These are phyloP conservation scores for Trichopoda pennipes DNA, from an alignment of 2,888 invertebrate genomes.

Conservation along the genomic window DNA sequence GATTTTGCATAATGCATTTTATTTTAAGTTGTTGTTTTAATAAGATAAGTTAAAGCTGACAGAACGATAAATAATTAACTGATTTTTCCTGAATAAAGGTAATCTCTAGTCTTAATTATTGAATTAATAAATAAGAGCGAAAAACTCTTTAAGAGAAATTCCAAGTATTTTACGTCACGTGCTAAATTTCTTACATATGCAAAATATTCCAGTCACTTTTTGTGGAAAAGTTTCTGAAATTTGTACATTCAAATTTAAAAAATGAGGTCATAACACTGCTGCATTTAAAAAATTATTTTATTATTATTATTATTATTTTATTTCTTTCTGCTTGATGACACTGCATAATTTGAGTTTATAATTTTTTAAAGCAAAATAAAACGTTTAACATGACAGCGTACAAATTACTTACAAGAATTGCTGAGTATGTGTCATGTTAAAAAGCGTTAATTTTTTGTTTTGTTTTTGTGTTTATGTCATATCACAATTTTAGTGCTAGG, in stretches of 20 bases:
- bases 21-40: too few relatives aligned
- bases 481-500: conserved; percentile 50
- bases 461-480: neutral
- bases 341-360: conserved; percentile 49
- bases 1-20: too few relatives aligned
- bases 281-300: conserved; percentile 28
- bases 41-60: too few relatives aligned
- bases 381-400: conserved; percentile 53
- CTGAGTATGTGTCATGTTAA: conserved; percentile 11
- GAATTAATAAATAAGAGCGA: too few relatives aligned
- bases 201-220: too few relatives aligned
- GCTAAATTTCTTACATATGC: too few relatives aligned
- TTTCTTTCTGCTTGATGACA: conserved; percentile 39
- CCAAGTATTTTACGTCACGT: too few relatives aligned
- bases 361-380: conserved; percentile 38
- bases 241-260: conserved; percentile 18
- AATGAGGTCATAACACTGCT: conserved; percentile 40
- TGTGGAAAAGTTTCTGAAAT: too few relatives aligned
- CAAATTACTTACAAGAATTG: conserved; percentile 13
- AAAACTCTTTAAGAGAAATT: too few relatives aligned
- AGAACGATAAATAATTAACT: too few relatives aligned
- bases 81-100: too few relatives aligned
- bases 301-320: neutral
- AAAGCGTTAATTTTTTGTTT: conserved; percentile 41
- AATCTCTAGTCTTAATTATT: too few relatives aligned